A percentile compares a stretch with the other conserved stretches of the same genome.
Evolutionary conservation across 2,797 vertebrate species (phyloP).

Genomic region (Hyperoplus lanceolatus): DNA sequence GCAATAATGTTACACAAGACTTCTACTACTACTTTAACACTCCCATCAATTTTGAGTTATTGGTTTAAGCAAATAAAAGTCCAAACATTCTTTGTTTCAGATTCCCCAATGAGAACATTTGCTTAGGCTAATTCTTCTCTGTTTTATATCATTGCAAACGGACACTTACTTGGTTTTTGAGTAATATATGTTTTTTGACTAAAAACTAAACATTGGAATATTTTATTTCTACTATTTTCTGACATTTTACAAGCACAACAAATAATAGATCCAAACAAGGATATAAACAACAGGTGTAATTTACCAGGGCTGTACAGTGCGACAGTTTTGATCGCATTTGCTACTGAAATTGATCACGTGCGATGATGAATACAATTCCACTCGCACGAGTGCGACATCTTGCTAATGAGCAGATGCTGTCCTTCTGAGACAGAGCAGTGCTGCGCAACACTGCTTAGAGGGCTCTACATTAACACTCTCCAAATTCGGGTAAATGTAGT

Average conservation of each 20-base stretch:
- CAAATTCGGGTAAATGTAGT: too few relatives aligned
- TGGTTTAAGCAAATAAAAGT: background rate
- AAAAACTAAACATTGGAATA: too few relatives aligned
- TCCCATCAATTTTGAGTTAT: background rate
- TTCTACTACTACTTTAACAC: background rate
- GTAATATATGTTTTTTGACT: too few relatives aligned
- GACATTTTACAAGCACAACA: background rate
- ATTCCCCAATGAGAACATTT: background rate
- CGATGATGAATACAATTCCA: too few relatives aligned
- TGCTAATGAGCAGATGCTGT: too few relatives aligned
- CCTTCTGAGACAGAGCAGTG: too few relatives aligned
- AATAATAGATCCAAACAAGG: background rate
- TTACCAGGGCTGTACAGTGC: too few relatives aligned
- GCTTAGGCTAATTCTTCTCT: background rate
- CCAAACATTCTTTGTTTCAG: background rate
- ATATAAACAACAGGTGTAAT: background rate
- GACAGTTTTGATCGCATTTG: too few relatives aligned
- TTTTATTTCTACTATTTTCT: background rate
- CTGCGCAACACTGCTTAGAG: too few relatives aligned
- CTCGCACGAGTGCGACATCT: too few relatives aligned
- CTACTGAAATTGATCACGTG: too few relatives aligned
- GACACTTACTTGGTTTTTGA: background rate
- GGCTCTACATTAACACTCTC: too few relatives aligned
- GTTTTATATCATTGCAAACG: background rate
- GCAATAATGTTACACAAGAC: background rate